Conservation (phyloP, 1,140 invertebrate genomes). For the Calliopsis andreniformis region DNA sequence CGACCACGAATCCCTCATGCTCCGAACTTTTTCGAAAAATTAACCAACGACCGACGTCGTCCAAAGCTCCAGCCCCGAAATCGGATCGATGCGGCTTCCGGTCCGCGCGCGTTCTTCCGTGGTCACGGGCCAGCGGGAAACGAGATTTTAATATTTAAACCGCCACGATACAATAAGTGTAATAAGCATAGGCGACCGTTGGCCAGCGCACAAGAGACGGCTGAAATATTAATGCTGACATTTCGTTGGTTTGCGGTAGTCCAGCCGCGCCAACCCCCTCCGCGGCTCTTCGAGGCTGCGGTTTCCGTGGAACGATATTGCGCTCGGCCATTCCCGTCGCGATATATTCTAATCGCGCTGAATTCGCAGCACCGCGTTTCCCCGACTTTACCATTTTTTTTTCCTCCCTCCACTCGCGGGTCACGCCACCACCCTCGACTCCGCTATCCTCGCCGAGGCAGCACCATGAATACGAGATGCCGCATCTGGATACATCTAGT, state of each 20-base stretch:
- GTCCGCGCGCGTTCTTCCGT: constrained; percentile 3
- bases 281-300: constrained; percentile 48
- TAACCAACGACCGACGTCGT: background rate
- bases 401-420: background rate
- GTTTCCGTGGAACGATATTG: constrained; percentile 47
- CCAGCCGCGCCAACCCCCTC: constrained; percentile 42
- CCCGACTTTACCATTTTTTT: constrained; percentile 33
- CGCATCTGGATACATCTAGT: constrained; percentile 78
- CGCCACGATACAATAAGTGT: constrained; percentile 68
- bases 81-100: constrained; percentile 11
- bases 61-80: background rate
- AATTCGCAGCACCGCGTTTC: constrained; percentile 31
- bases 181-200: constrained; percentile 65
- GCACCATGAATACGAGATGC: constrained; percentile 81
- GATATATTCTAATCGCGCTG: constrained; percentile 72
- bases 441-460: constrained; percentile 20
- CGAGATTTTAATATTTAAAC: constrained; percentile 71
- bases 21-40: background rate
- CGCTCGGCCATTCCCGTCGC: constrained; percentile 39
- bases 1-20: too few relatives aligned
- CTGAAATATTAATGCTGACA: constrained; percentile 72
- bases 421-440: constrained; percentile 29
- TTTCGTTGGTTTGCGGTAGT: constrained; percentile 66
- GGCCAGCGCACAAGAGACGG: constrained; percentile 57
- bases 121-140: constrained; percentile 42